A percentile compares a stretch with the other conserved stretches of the same genome.
Conservation (phyloP, 2,888 invertebrate genomes). For the Pomacea canaliculata region DNA sequence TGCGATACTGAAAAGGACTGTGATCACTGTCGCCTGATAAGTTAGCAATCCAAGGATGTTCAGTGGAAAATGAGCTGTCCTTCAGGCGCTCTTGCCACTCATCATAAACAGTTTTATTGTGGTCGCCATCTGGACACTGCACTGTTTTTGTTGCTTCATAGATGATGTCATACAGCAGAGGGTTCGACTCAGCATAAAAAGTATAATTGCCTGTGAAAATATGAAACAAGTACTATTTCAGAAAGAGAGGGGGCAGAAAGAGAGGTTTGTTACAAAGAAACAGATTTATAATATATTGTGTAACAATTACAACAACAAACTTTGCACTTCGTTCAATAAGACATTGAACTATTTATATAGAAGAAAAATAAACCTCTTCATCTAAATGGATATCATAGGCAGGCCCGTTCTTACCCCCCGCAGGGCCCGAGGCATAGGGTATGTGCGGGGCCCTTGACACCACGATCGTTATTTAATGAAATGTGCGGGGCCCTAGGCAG, state of each 20-base stretch:
- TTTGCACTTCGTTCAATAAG: no score
- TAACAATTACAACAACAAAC: no score
- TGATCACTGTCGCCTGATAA: constrained; percentile 69
- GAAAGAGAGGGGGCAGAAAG: not conserved
- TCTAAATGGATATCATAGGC: no score
- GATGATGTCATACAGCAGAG: constrained; percentile 55
- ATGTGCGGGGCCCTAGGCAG: no score
- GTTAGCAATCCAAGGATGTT: constrained; percentile 44
- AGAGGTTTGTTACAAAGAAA: not conserved
- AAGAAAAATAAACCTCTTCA: no score
- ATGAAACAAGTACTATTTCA: not conserved
- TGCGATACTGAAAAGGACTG: constrained; percentile 66
- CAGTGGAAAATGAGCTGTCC: constrained; percentile 26
- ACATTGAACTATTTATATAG: no score
- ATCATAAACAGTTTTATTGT: constrained; percentile 47
- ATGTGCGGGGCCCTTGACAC: no score
- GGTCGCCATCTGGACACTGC: constrained; percentile 37
- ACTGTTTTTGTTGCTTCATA: constrained; percentile 57
- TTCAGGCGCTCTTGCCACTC: constrained; percentile 50
- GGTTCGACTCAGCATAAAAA: constrained; percentile 59
- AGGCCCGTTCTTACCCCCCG: no score
- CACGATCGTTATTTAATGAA: no score
- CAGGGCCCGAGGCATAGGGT: no score
- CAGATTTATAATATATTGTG: no score
- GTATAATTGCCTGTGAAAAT: constrained; percentile 57